Evolutionary conservation across 2,797 vertebrate genomes (phyloP), one percentile per base, ranked within the genome.

Genomic region (Silurus lanzhouensis): DNA sequence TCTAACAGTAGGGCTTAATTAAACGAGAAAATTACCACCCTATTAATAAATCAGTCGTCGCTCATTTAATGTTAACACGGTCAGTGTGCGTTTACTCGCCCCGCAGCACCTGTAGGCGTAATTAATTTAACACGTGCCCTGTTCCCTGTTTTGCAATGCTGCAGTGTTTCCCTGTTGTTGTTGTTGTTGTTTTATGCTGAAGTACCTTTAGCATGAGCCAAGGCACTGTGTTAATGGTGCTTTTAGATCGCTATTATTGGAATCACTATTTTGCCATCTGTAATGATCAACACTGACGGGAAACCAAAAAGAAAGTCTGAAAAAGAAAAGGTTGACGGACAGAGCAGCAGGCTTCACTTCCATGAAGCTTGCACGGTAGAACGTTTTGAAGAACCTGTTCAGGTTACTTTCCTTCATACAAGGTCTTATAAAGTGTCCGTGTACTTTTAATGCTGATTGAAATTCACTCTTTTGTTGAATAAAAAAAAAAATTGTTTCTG

Each of bases 1-100:
- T 70, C 52, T 70, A 60, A 63, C 74, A 58, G 20, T 66, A 31
- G 58, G 78, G 46, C 70, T 63, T 85, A 82, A 88, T 87, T 74
- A 85, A 88, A 80, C 67, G n/a, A 63, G 27, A 78, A 81, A 83
- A 75, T 81, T 66, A 25, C 25, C 25, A 61, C 70, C 77, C 6
- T 48, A 38, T 38, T 83, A 31, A 80, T 83, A 76, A 64, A 52
- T 66, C 77, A 83, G 68, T n/a, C 15, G 58, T 83, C 55, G 48
- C 58, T 61, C 48, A 80, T 52, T 52, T 52, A 80, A 83, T 76
- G 61, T 60, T 46, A 55, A 17, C 60, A 74, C 10, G 27, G 17
- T 38, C 46, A 71, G 38, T 31, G 31, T 76, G 61, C 5, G 5
- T 83, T n/a, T 84, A 57, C 61, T 84, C 8, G 77, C 60, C 76